Evolutionary conservation across 2,113 vertebrate species (phyloP), one percentile per base, ranked within the genome.

Genomic region (Mastomys natalensis): DNA sequence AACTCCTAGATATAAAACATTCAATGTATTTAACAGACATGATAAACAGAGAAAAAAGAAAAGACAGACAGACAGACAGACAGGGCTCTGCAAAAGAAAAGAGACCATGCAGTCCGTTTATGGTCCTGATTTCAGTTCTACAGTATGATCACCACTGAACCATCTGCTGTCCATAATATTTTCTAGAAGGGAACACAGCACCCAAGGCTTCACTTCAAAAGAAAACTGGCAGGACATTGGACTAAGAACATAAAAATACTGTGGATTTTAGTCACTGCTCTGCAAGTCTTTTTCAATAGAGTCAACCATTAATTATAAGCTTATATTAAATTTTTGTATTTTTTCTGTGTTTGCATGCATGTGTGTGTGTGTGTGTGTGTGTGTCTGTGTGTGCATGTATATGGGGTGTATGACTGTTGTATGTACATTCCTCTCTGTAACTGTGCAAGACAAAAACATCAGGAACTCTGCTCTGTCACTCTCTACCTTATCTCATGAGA

Each of bases 91-190:
- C 31, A 53, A 37, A 10, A 80, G 31, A 19, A 53, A 31, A 80
- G 31, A 80, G 31, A 37, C 10, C 17, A 53, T 48, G 34, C 13
- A 80, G 4, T 37, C 48, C 31, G 3, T 37, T 53, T 37, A 19
- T 0, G 5, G 9, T 53, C 16, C 77, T 53, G 31, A 9, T 7
- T 53, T 80, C 16, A 34, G 15, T 11, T 78, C 16, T 37, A 8
- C 31, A 53, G 4, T 80, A 21, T 31, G 0, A 21, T 3, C 8
- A 37, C 2, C 8, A 48, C 2, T 5, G 17, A 80, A 4, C 16
- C 17, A 51, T 68, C 66, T 34, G 31, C 66, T 40, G 7, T 19
- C n/a, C n/a, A 21, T 73, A 73, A 3, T 40, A 4, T 40, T 73
- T 22, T 37, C n/a, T 73, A 22, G 8, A 40, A 40, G 77, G 29